Evolutionary conservation across 2,888 invertebrate species (phyloP), one percentile per base, ranked within the genome.

Genomic region (Pantelozetes paolii): DNA sequence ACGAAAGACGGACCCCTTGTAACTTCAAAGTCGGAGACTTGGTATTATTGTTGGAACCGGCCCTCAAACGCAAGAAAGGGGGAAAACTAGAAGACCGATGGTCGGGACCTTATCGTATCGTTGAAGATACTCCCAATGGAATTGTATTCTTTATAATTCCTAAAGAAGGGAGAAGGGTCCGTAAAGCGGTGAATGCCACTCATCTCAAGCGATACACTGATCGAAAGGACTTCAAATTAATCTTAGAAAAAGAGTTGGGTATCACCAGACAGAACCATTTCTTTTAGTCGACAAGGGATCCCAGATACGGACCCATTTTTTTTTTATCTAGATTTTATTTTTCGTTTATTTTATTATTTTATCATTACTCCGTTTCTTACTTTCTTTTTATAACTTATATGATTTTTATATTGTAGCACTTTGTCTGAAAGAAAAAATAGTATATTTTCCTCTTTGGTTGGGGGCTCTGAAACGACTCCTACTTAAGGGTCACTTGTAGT

Each of bases 71-170:
- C 8, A 67, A 48, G 9, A 64, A 45, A 45, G 32, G 64, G 1
- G 72, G 64, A 23, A 72, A 72, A 64, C 32, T 72, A 8, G 30
- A 64, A 18, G 28, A 67, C 11, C 26, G 30, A 9, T 72, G 62
- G 62, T 18, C n/a, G 2, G 72, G 72, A 3, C 69, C 54, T 36
- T 69, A 69, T 48, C 5, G 40, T 36, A n/a, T 69, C 2, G n/a
- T 36, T 8, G 18, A 48, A 54, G 45, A 9, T n/a, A 8, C 13
- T 45, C 45, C 5, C 15, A 45, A 45, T n/a, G n/a, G n/a, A 45
- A 13, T 9, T 45, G 2, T 45, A 45, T 18, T 11, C 23, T 57
- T 6, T n/a, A n/a, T n/a, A n/a, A 26, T 26, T 6, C 57, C 57
- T 20, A 2, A 18, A 18, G 3, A 6, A 20, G 57, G 57, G 2